Conservation (phyloP, 2,888 invertebrate species). For the Sabatieria punctata region DNA sequence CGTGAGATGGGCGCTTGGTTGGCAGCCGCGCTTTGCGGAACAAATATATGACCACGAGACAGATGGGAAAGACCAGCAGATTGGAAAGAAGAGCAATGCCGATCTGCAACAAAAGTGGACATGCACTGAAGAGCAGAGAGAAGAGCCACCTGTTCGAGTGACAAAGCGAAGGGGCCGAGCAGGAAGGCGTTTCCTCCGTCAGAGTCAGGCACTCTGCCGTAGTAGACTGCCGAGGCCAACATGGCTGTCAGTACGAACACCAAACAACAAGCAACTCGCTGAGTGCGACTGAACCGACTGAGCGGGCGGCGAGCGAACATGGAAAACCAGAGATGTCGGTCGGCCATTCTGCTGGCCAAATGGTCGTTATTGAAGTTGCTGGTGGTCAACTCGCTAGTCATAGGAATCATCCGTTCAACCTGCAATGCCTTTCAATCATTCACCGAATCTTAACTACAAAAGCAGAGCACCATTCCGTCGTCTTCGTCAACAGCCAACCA, state of each 20-base stretch:
- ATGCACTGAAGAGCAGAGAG: too few species aligned
- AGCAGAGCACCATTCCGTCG: constrained; percentile 5
- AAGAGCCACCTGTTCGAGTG: constrained; percentile 37
- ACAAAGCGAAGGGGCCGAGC: constrained; percentile 37
- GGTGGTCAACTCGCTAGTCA: constrained; percentile 36
- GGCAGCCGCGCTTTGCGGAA: constrained; percentile 34
- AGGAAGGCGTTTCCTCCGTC: constrained; percentile 25
- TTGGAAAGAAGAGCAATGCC: constrained; percentile 36
- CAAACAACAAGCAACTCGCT: constrained; percentile 39
- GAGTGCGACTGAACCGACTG: constrained; percentile 37
- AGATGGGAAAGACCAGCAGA: constrained; percentile 36
- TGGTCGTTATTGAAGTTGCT: constrained; percentile 33
- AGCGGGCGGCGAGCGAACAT: constrained; percentile 38
- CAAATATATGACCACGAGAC: constrained; percentile 34
- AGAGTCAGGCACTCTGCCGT: constrained; percentile 24
- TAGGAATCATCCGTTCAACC: constrained; percentile 39
- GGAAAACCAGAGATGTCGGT: constrained; percentile 42
- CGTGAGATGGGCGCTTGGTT: constrained; percentile 26
- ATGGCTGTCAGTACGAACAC: constrained; percentile 38
- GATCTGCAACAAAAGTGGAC: constrained; percentile 24
- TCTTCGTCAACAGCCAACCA: constrained; percentile 8
- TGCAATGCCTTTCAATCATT: too few species aligned
- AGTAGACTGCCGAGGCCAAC: constrained; percentile 42
- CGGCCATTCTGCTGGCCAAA: constrained; percentile 35
- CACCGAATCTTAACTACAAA: constrained; percentile 17